phyloP scores from a whole-genome alignment of 2,888 invertebrate genomes.

The Toxonevra muliebris region DNA sequence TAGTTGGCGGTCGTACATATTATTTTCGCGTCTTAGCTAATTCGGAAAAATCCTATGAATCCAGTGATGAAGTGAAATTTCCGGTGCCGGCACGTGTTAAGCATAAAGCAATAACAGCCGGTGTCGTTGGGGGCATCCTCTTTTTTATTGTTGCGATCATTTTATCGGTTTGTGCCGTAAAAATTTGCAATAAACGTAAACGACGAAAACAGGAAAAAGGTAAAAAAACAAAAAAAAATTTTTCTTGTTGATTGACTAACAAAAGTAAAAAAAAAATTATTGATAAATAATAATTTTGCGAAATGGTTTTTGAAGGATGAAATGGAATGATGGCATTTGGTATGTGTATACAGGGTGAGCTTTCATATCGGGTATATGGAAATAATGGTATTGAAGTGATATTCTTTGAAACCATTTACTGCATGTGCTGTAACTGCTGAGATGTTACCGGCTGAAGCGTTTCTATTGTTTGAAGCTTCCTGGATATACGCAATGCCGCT shows the following conservation, averaged over 20 bases:
- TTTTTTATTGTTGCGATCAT: conserved; percentile 98
- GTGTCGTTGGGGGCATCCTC: conserved; percentile 94
- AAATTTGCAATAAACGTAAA: conserved; percentile 97
- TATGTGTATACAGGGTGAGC: background rate
- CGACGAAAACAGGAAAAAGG: conserved; percentile 98
- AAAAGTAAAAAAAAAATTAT: conserved; percentile 25
- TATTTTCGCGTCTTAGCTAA: conserved; percentile 91
- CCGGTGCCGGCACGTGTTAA: conserved; percentile 90
- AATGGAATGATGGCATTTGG: conserved; percentile 2
- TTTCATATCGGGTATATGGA: background rate
- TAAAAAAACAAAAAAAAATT: conserved; percentile 65
- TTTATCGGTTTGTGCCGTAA: conserved; percentile 95
- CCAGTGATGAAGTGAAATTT: conserved; percentile 88
- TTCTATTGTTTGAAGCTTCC: too few relatives aligned
- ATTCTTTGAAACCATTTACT: background rate
- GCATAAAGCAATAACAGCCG: conserved; percentile 95
- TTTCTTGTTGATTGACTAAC: conserved; percentile 41
- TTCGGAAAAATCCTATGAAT: conserved; percentile 85
- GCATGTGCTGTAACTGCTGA: too few relatives aligned
- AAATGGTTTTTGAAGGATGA: conserved; percentile 43
- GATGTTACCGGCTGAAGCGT: too few relatives aligned
- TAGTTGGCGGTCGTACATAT: conserved; percentile 90
- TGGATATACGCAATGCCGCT: too few relatives aligned
- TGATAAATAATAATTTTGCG: conserved; percentile 18
- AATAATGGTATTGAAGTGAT: background rate